These are phyloP conservation scores for Nasonia oneida DNA, from an alignment of 2,888 invertebrate genomes.

Conservation along the genomic window DNA sequence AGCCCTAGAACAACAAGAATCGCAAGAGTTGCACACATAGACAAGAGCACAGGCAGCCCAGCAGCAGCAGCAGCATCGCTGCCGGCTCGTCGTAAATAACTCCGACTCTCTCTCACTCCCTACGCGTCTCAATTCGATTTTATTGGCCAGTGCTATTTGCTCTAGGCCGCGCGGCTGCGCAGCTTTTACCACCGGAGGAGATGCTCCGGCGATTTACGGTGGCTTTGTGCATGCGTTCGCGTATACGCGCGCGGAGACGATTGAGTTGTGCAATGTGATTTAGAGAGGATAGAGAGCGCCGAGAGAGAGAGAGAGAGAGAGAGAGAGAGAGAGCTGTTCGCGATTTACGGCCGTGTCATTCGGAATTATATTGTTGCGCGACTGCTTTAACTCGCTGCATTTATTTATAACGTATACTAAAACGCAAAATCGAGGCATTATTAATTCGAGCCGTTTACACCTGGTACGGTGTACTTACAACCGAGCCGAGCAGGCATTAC, in stretches of 20 bases:
- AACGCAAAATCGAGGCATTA: too few relatives aligned
- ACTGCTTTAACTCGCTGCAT: neutral
- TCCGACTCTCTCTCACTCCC: neutral
- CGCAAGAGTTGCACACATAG: too few relatives aligned
- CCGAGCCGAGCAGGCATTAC: neutral
- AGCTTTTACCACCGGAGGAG: conserved; percentile 1
- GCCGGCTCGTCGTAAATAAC: conserved; percentile 55
- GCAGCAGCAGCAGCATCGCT: neutral
- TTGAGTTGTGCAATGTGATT: conserved; percentile 54
- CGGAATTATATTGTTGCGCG: conserved; percentile 15
- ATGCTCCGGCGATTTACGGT: conserved; percentile 27
- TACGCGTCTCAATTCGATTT: conserved; percentile 62
- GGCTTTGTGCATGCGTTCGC: conserved; percentile 21
- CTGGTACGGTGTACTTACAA: neutral
- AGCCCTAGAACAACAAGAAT: neutral
- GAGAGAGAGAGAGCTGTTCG: neutral
- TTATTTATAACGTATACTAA: too few relatives aligned
- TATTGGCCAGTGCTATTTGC: conserved; percentile 58
- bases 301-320: neutral
- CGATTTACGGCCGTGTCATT: conserved; percentile 40
- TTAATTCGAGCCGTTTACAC: neutral
- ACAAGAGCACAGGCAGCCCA: neutral
- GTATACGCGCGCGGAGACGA: conserved; percentile 12
- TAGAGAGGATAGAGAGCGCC: conserved; percentile 1
- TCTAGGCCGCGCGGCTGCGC: conserved; percentile 30